phyloP scores from a whole-genome alignment of 2,888 invertebrate genomes.

The Nemurella pictetii region DNA sequence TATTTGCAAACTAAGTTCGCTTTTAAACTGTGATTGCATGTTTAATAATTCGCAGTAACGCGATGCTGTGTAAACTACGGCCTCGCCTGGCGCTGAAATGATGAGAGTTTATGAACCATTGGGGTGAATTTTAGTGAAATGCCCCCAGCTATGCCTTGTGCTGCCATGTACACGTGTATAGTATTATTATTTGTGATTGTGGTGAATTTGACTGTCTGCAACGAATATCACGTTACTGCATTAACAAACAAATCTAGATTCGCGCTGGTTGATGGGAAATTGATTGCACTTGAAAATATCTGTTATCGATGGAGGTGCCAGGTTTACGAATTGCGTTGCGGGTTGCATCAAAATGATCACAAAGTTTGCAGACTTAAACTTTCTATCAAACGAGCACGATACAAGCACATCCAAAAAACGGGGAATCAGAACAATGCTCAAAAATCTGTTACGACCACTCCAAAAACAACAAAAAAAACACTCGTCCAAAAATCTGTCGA shows the following conservation, averaged over 20 bases:
- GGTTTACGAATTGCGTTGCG: not conserved
- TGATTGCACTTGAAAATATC: too few relatives aligned
- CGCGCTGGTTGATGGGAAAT: too few relatives aligned
- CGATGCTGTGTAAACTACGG: not conserved
- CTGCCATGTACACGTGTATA: too few relatives aligned
- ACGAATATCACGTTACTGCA: too few relatives aligned
- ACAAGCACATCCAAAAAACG: not conserved
- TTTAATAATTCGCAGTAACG: not conserved
- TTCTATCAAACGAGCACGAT: too few relatives aligned
- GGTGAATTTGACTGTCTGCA: too few relatives aligned
- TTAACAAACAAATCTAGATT: too few relatives aligned
- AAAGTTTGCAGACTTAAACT: not conserved
- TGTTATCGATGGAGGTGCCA: not conserved
- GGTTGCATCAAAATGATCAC: not conserved
- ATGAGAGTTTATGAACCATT: not conserved
- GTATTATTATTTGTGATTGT: too few relatives aligned
- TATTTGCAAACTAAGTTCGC: not conserved
- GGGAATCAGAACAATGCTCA: not conserved
- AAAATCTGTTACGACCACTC: not conserved
- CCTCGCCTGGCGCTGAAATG: not conserved
- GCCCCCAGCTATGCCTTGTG: too few relatives aligned
- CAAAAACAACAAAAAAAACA: not conserved
- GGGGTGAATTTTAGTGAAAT: not conserved
- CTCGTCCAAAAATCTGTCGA: not conserved
- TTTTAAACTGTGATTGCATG: not conserved